Evolutionary conservation across 2,113 vertebrate species (phyloP), one percentile per base, ranked within the genome.

Genomic region (Pangasianodon gigas): DNA sequence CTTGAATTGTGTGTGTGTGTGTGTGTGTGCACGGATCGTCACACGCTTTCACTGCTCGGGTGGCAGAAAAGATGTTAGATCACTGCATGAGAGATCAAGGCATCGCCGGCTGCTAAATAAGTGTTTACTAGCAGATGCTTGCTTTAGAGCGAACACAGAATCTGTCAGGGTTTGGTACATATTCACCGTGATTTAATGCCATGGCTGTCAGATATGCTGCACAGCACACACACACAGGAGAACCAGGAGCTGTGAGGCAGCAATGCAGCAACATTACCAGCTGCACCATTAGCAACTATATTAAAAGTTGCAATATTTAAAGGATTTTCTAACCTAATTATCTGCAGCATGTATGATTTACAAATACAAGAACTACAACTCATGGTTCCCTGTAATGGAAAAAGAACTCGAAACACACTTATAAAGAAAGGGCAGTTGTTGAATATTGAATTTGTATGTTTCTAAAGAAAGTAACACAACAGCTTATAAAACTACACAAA

Each of bases 21-120:
- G 2, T n/a, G 69, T 84, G 52, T 32, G 48, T 58, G 51, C n/a
- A 3, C 6, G 44, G 37, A 10, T 32, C 21, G 4, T 81, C 24
- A 32, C 24, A 21, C 19, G 16, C 41, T 4, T 48, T 81, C 7
- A 3, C 46, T 67, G 44, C 32, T 81, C 18, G 7, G n/a, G 29
- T 51, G 77, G 80, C 60, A 52, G 77, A 44, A 1, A 1, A 13
- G 80, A 10, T 24, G 51, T 56, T n/a, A 84, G 37, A 74, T 32
- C 37, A 32, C 18, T n/a, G 69, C 41, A 26, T 24, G 52, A 14
- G 69, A 89, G 81, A 75, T 89, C 67, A 84, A 75, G 37, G 46
- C 46, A 24, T 41, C 13, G 18, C 60, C 7, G 26, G 44, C 19
- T 82, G 58, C 26, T 13, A 29, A 60, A 84, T 29, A 52, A 24